Evolutionary conservation across 2,113 vertebrate genomes (phyloP), one percentile per base, ranked within the genome.

Genomic region (Panthera leo): DNA sequence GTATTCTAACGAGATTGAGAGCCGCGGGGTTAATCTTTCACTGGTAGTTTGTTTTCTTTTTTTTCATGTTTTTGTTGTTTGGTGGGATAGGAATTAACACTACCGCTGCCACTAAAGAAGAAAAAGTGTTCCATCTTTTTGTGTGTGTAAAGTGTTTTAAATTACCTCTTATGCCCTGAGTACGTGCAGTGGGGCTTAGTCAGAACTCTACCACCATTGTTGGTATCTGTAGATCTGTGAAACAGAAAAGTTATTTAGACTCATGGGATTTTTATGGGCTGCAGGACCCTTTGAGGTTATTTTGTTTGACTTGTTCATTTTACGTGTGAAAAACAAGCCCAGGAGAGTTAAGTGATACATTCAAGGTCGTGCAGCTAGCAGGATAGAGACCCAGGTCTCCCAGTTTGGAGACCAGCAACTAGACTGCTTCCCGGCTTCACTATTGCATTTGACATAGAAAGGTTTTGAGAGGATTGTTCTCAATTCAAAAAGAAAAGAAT

Each of bases 231-330:
- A 89, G 93, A 79, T 89, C 16, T 73, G 79, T 86, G 84, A 83
- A 84, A 85, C 45, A 82, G 51, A 55, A 92, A 96, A 75, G 79
- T 95, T 95, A 67, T 85, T 94, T 89, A 70, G 94, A 89, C 15
- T 83, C 23, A 6, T 10, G 55, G 58, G 27, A 11, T 5, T 31
- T 91, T 87, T 76, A 48, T 16, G 42, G 63, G n/a, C 63, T 42
- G 34, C 70, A 76, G 31, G 25, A 91, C 45, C 11, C 23, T 92
- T 78, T 91, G 85, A 71, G 55, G 55, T 94, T 75, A 91, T 90
- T 95, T 93, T 91, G 36, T 86, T 96, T 88, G 87, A 42, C 21
- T 79, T 96, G 39, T 92, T 91, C 48, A 39, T 79, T 91, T 96
- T 92, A 39, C 48, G 19, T 73, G 23, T 80, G 58, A 75, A 95